phyloP scores from a whole-genome alignment of 1,140 invertebrate species.

The Caenorhabditis briggsae region DNA sequence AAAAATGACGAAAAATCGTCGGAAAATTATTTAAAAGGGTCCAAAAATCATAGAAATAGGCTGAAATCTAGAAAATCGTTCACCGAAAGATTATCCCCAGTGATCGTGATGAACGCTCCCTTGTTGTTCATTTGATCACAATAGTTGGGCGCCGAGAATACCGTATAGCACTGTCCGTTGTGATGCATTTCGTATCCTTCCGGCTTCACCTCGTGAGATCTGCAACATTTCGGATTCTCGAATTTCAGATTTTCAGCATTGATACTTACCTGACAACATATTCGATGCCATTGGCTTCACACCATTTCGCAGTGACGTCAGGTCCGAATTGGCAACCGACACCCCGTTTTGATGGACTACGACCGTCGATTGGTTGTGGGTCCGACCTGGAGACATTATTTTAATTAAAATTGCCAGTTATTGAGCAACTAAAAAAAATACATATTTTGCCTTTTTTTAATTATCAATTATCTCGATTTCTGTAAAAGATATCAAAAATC shows the following conservation, averaged over 20 bases:
- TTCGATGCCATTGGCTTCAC: constrained; percentile 72
- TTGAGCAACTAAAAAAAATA: no score
- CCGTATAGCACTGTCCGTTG: constrained; percentile 92
- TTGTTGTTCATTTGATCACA: constrained; percentile 99
- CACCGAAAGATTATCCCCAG: constrained; percentile 84
- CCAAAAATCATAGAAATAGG: no score
- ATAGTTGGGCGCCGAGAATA: constrained; percentile 98
- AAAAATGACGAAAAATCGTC: background rate
- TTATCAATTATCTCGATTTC: no score
- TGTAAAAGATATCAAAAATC: background rate
- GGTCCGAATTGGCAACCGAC: constrained; percentile 99
- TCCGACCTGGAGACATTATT: no score
- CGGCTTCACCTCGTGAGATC: constrained; percentile 98
- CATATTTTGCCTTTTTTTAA: no score
- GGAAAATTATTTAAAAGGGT: no score
- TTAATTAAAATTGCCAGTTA: no score
- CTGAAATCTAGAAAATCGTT: background rate
- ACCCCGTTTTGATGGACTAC: constrained; percentile 93
- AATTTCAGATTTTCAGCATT: background rate
- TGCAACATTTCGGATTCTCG: constrained; percentile 46
- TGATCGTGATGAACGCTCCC: constrained; percentile 95
- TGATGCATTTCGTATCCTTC: constrained; percentile 95
- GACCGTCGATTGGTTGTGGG: constrained; percentile 88
- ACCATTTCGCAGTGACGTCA: constrained; percentile 90
- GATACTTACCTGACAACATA: constrained; percentile 73